phyloP scores from a whole-genome alignment of 2,888 invertebrate genomes.

The Drosophila limbata region DNA sequence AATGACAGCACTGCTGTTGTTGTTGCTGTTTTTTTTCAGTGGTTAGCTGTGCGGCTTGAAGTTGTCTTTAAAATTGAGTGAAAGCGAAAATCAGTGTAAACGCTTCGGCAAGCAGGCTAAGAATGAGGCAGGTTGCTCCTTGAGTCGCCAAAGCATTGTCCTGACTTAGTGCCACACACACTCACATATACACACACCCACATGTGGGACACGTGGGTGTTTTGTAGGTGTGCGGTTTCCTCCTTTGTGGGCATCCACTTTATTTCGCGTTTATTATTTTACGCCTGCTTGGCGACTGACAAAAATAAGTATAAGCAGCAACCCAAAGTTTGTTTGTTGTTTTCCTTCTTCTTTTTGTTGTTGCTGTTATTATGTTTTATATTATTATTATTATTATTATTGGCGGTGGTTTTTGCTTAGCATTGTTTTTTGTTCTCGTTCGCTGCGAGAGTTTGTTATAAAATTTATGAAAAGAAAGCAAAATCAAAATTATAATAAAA shows the following conservation, averaged over 20 bases:
- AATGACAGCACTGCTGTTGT: slow-evolving; percentile 1
- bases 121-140: slow-evolving; percentile 28
- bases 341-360: neutral
- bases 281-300: slow-evolving; percentile 80
- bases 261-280: slow-evolving; percentile 83
- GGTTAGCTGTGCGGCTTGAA: slow-evolving; percentile 79
- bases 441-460: slow-evolving; percentile 73
- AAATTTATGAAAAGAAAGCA: slow-evolving; percentile 83
- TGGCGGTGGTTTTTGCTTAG: slow-evolving; percentile 71
- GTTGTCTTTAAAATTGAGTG: slow-evolving; percentile 82
- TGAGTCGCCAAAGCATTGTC: slow-evolving; percentile 54
- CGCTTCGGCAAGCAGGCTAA: slow-evolving; percentile 69
- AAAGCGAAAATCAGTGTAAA: slow-evolving; percentile 82
- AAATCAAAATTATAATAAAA: slow-evolving; percentile 82
- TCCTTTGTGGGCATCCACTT: slow-evolving; percentile 74
- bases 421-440: slow-evolving; percentile 37
- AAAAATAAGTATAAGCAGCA: slow-evolving; percentile 60
- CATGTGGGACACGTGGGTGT: slow-evolving; percentile 9
- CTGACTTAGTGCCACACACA: slow-evolving; percentile 38
- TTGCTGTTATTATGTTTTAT: slow-evolving; percentile 29
- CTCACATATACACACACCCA: slow-evolving; percentile 11
- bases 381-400: slow-evolving; percentile 78
- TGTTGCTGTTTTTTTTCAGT: slow-evolving; percentile 33
- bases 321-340: slow-evolving; percentile 33
- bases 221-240: slow-evolving; percentile 57